Conservation (phyloP, 2,113 vertebrate genomes). For the Caretta caretta region DNA sequence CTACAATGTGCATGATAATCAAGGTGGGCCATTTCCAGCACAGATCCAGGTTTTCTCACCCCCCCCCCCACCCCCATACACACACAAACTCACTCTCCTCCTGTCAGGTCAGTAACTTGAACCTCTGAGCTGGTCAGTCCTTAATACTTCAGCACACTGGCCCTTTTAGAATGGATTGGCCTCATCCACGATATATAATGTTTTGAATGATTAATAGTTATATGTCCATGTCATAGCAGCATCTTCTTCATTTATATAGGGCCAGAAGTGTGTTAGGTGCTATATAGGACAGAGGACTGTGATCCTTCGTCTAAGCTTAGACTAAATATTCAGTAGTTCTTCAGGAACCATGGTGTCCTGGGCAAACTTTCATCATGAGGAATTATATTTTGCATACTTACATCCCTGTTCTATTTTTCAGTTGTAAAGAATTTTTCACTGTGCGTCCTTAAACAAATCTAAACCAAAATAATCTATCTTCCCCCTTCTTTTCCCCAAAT, state of each 20-base stretch:
- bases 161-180: background rate
- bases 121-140: background rate
- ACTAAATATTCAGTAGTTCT: background rate
- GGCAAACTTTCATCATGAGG: background rate
- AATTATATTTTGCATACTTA: background rate
- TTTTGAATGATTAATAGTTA: background rate
- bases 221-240: background rate
- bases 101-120: background rate
- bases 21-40: no score
- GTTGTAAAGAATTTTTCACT: background rate
- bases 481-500: background rate
- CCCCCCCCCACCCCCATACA: no score
- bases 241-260: background rate
- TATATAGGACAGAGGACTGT: background rate
- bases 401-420: background rate
- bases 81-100: no score
- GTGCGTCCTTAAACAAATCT: no score
- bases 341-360: background rate
- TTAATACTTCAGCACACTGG: background rate
- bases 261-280: background rate
- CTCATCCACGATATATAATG: background rate
- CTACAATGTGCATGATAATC: no score
- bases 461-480: fast-evolving
- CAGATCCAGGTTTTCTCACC: no score
- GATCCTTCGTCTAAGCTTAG: background rate